Evolutionary conservation across 2,113 vertebrate genomes (phyloP).

Genomic region (Delphinus delphis): DNA sequence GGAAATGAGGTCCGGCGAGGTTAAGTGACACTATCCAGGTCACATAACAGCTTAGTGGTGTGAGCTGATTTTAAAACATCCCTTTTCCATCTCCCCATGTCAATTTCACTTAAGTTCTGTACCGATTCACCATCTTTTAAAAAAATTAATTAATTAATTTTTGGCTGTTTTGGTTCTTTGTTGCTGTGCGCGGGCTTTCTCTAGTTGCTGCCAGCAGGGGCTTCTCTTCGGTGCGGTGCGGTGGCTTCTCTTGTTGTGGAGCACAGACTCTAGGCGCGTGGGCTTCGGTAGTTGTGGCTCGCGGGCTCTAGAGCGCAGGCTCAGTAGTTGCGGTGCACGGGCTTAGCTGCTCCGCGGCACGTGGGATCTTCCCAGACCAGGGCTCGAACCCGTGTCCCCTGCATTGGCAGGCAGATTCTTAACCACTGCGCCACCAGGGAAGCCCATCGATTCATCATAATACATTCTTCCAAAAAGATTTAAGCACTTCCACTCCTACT

Average conservation of each 20-base stretch:
- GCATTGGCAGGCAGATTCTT: no score
- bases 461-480: neutral
- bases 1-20: neutral
- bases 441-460: neutral
- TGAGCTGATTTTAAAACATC: slow-evolving; percentile 32
- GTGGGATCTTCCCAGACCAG: neutral
- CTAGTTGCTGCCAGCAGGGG: no score
- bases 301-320: no score
- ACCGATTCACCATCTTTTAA: neutral
- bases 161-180: no score
- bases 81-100: neutral
- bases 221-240: fast-evolving
- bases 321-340: no score
- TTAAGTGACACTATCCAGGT: neutral
- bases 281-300: no score
- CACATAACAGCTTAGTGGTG: neutral
- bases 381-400: neutral
- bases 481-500: neutral
- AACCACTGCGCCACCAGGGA: no score
- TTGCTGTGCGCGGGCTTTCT: no score
- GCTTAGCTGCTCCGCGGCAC: no score
- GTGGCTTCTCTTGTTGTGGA: no score
- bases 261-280: fast-evolving
- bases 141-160: no score
- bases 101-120: slow-evolving; percentile 31